Conservation (phyloP, 2,888 invertebrate genomes). For the Polylopha cassiicola region DNA sequence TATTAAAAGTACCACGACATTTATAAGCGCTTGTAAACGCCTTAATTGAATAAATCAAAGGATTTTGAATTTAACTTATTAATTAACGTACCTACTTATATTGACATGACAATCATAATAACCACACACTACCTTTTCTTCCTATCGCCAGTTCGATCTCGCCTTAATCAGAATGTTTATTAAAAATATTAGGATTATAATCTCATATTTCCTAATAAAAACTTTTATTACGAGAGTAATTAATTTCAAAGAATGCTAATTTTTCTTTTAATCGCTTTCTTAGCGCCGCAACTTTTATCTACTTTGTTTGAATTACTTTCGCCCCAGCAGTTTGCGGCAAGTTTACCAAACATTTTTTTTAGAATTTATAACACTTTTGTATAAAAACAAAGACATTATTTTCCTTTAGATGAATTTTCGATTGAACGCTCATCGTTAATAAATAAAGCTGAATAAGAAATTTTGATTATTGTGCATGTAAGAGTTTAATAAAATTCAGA, state of each 20-base stretch:
- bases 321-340: conserved; percentile 55
- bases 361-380: conserved; percentile 44
- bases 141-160: no score
- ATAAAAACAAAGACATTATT: conserved; percentile 38
- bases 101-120: no score
- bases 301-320: conserved; percentile 74
- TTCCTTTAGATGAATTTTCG: conserved; percentile 5
- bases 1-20: no score
- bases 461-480: background rate
- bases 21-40: no score
- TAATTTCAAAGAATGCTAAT: conserved; percentile 74
- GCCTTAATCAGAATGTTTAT: conserved; percentile 2
- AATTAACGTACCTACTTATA: no score
- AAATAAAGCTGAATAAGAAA: conserved; percentile 2
- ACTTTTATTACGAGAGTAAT: conserved; percentile 70
- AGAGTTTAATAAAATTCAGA: no score
- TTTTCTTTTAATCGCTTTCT: conserved; percentile 74
- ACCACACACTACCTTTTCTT: no score
- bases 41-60: no score
- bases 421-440: conserved; percentile 4
- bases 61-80: no score
- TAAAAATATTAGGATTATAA: conserved; percentile 51
- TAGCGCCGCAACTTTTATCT: conserved; percentile 72
- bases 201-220: conserved; percentile 54
- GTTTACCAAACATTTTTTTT: conserved; percentile 51